Conservation (phyloP, 2,888 invertebrate genomes). For the Drosophila diplacantha region DNA sequence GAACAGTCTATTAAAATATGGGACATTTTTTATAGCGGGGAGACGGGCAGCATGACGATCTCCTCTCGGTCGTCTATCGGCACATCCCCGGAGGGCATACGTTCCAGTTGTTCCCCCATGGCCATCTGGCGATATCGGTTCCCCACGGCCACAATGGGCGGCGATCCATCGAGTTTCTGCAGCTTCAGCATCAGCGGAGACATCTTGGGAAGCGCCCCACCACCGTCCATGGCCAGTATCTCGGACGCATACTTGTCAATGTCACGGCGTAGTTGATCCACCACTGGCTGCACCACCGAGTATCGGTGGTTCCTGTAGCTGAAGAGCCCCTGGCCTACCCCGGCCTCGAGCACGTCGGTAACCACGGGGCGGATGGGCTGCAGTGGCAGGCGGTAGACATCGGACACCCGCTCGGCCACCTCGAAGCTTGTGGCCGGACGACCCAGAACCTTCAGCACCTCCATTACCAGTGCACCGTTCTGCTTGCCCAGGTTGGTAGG, state of each 20-base stretch:
- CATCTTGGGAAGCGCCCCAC: conserved; percentile 42
- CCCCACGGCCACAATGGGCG: conserved; percentile 19
- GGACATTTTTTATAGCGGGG: conserved; percentile 13
- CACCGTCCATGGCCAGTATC: conserved; percentile 39
- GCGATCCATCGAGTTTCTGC: conserved; percentile 51
- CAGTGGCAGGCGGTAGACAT: conserved; percentile 50
- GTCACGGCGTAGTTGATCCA: conserved; percentile 54
- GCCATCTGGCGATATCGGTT: conserved; percentile 5
- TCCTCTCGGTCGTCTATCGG: conserved; percentile 12
- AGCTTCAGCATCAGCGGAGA: conserved; percentile 57
- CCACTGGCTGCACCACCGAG: conserved; percentile 45
- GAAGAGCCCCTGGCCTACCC: conserved; percentile 53
- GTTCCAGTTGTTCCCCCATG: conserved; percentile 52
- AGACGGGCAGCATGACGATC: conserved; percentile 18
- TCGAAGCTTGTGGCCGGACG: conserved; percentile 56
- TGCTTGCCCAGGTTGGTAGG: conserved; percentile 59
- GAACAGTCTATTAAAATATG: conserved; percentile 13
- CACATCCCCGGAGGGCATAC: conserved; percentile 51
- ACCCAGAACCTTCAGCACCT: conserved; percentile 57
- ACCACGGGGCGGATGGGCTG: conserved; percentile 55
- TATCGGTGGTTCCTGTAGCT: conserved; percentile 40
- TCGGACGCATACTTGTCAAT: conserved; percentile 58
- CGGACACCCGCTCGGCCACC: conserved; percentile 49
- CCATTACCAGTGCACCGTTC: conserved; percentile 58
- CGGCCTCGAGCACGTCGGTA: conserved; percentile 50